These are phyloP conservation scores for Macrotis lagotis DNA, from an alignment of 2,113 vertebrate species.

Conservation along the genomic window DNA sequence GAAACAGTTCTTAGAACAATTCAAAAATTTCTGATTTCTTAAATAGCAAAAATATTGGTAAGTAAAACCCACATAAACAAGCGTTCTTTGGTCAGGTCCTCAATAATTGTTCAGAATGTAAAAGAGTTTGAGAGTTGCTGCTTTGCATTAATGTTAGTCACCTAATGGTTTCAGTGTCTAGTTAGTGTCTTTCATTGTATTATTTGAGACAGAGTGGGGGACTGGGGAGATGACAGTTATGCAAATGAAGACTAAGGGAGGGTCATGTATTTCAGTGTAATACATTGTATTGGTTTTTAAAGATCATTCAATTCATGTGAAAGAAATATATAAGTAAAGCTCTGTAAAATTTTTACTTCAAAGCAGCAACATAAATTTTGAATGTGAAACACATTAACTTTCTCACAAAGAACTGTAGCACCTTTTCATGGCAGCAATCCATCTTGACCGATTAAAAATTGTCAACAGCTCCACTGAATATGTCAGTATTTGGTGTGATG, in stretches of 20 bases:
- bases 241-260: not conserved
- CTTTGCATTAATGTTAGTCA: not conserved
- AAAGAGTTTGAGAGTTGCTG: not conserved
- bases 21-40: not conserved
- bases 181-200: not conserved
- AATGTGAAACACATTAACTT: constrained; percentile 33
- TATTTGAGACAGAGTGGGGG: not conserved
- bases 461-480: constrained; percentile 63
- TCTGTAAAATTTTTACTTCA: constrained; percentile 19
- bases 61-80: not conserved
- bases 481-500: constrained; percentile 55
- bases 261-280: constrained; percentile 39
- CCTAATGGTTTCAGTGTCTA: not conserved
- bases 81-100: not conserved
- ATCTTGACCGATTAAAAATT: constrained; percentile 35
- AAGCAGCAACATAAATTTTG: constrained; percentile 19
- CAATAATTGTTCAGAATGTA: not conserved
- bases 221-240: not conserved
- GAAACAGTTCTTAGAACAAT: not conserved
- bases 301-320: not conserved
- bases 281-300: not conserved
- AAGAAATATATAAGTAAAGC: not conserved
- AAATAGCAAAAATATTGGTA: not conserved
- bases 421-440: constrained; percentile 49
- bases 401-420: constrained; percentile 21